Evolutionary conservation across 1,140 invertebrate species (phyloP).

Genomic region (Hyles vespertilio): DNA sequence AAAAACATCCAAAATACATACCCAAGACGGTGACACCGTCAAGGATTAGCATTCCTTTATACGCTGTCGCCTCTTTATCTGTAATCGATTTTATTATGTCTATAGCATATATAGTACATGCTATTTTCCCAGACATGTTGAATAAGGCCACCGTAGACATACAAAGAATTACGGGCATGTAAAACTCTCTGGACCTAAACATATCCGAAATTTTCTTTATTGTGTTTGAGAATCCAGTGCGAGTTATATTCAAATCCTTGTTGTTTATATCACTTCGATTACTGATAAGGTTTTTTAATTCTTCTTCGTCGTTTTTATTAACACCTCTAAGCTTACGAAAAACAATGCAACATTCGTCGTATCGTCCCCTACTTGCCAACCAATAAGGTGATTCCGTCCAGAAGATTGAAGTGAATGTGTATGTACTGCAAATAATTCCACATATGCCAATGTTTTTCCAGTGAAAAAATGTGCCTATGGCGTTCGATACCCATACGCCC

Average conservation of each 20-base stretch:
- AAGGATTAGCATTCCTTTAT: constrained; percentile 29
- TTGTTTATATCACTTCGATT: not conserved
- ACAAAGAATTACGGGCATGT: constrained; percentile 1
- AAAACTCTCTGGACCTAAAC: not conserved
- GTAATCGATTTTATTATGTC: constrained; percentile 32
- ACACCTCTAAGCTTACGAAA: constrained; percentile 16
- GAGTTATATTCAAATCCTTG: not conserved
- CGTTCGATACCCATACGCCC: constrained; percentile 20
- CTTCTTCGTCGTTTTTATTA: constrained; percentile 8
- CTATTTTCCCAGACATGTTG: constrained; percentile 31
- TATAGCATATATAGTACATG: constrained; percentile 28
- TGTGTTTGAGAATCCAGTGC: no score
- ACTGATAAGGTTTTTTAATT: constrained; percentile 18
- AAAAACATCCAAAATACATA: constrained; percentile 28
- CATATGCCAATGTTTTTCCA: constrained; percentile 14
- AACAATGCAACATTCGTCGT: constrained; percentile 20
- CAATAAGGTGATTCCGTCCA: constrained; percentile 17
- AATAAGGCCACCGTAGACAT: constrained; percentile 7
- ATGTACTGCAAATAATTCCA: constrained; percentile 11
- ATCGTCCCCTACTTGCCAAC: constrained; percentile 24
- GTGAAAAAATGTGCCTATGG: constrained; percentile 19
- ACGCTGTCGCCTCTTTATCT: constrained; percentile 17
- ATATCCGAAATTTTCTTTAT: not conserved
- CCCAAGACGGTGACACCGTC: constrained; percentile 30
- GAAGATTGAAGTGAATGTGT: constrained; percentile 3